These are phyloP conservation scores for Drosophila sordidula DNA, from an alignment of 2,888 invertebrate species.

Conservation along the genomic window DNA sequence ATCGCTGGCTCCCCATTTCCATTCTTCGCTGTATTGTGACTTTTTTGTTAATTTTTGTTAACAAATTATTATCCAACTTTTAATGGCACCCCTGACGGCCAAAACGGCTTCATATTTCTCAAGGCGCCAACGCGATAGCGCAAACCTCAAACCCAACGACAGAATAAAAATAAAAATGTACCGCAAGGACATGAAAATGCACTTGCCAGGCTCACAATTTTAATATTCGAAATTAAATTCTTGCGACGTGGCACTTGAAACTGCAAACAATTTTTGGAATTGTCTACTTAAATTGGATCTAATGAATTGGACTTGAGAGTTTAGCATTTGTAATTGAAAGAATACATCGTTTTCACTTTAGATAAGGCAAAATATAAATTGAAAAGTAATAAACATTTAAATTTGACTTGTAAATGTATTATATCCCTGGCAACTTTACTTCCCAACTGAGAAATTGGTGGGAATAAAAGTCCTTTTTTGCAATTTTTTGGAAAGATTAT, in stretches of 20 bases:
- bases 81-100: constrained; percentile 66
- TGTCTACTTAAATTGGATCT: background rate
- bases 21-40: constrained; percentile 5
- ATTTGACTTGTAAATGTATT: no score
- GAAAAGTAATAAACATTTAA: no score
- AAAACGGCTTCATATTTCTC: constrained; percentile 50
- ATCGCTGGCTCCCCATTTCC: background rate
- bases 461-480: no score
- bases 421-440: no score
- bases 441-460: no score
- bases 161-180: constrained; percentile 1
- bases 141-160: background rate
- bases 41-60: constrained; percentile 67
- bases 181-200: constrained; percentile 44
- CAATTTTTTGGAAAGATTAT: no score
- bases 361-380: background rate
- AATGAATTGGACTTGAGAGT: background rate
- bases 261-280: background rate
- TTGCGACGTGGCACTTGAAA: constrained; percentile 5
- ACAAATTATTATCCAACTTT: constrained; percentile 75
- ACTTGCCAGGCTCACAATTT: constrained; percentile 34
- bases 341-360: background rate
- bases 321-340: background rate
- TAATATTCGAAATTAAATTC: constrained; percentile 30
- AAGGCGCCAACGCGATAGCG: constrained; percentile 32